Percentiles rank a stretch among this genome's conserved stretches.
Evolutionary conservation across 1,140 invertebrate species (phyloP).

Genomic region (Drosophila mayri): DNA sequence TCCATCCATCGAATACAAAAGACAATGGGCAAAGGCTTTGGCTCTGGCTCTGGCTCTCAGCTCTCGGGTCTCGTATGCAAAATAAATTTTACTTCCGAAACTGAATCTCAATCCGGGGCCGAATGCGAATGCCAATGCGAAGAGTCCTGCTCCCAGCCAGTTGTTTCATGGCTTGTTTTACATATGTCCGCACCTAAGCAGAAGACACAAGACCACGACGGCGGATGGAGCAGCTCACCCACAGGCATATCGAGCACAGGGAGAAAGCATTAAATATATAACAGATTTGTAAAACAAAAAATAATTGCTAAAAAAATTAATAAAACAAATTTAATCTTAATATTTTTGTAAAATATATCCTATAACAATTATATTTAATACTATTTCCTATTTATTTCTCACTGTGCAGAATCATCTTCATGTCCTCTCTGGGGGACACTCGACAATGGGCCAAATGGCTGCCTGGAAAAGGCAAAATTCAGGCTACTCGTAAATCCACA

Average conservation of each 20-base stretch:
- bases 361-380: not conserved
- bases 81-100: conserved; percentile 84
- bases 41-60: not conserved
- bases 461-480: conserved; percentile 60
- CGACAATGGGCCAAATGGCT: conserved; percentile 79
- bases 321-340: not conserved
- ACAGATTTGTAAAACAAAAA: not conserved
- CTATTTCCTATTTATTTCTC: not conserved
- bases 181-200: conserved; percentile 82
- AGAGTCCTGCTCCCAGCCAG: conserved; percentile 43
- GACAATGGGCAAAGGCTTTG: conserved; percentile 51
- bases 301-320: not conserved
- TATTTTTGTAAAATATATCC: no score
- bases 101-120: conserved; percentile 51
- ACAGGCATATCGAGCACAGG: conserved; percentile 36
- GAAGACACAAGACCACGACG: conserved; percentile 35
- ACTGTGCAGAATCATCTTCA: conserved; percentile 19
- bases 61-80: conserved; percentile 63
- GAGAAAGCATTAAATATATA: not conserved
- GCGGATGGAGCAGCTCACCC: conserved; percentile 50
- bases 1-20: conserved; percentile 40
- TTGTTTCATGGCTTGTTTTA: conserved; percentile 80
- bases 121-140: conserved; percentile 16
- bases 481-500: conserved; percentile 70
- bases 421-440: conserved; percentile 58